Evolutionary conservation across 2,888 invertebrate species (phyloP), one percentile per base, ranked within the genome.

Genomic region (Eugnorisma glareosa): DNA sequence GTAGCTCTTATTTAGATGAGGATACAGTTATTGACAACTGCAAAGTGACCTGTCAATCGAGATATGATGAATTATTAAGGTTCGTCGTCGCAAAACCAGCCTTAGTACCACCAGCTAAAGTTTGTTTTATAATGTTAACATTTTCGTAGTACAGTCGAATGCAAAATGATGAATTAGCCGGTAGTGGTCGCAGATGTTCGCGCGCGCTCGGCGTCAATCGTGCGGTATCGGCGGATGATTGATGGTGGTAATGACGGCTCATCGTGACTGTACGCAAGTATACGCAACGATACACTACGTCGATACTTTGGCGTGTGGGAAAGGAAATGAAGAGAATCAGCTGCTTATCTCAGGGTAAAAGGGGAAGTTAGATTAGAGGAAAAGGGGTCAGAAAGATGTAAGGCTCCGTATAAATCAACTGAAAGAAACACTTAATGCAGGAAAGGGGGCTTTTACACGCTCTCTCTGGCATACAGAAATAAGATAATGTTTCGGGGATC

Each of bases 141-240:
- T 10, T 4, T 43, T 48, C n/a, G 24, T 37, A 6, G 79, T 83
- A 88, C 72, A 77, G 54, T 76, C 70, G 72, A 77, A 72, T 86
- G 86, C 84, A 79, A 81, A 86, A 88, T 89, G 88, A 89, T 90
- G 81, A 85, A 89, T 89, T 86, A 83, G 79, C 75, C 70, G 79
- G 79, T 79, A 79, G 84, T 77, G 83, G 79, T 74, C 87, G 82
- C 87, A 90, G 88, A 85, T 89, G 89, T 81, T 84, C 81, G 87
- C 86, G 72, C 84, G 70, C 72, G 81, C 67, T 81, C 73, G 73
- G 69, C 71, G 81, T 73, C 79, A 81, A 76, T 86, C 78, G 81
- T 73, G 86, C 77, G 86, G 81, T 79, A 82, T 85, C 87, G 85
- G 77, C 43, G 54, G 45, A 89, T 89, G 89, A 89, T 90, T 83